Evolutionary conservation across 2,888 invertebrate genomes (phyloP).

Genomic region (Orgyia antiqua): DNA sequence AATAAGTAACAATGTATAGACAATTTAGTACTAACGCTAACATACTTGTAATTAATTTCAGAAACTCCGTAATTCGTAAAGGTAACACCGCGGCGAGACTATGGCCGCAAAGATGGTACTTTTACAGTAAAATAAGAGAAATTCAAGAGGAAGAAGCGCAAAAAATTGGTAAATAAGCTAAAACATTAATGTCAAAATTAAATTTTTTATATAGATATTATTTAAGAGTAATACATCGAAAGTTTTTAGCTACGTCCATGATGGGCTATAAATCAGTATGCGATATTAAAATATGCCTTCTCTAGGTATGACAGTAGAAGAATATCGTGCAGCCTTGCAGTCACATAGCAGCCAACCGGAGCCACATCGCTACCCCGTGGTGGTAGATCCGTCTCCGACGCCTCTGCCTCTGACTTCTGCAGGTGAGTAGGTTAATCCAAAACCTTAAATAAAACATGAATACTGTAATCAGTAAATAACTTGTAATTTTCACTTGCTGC

Average conservation of each 20-base stretch:
- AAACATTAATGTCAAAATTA: too few relatives aligned
- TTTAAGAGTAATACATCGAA: not conserved
- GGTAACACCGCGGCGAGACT: conserved; percentile 50
- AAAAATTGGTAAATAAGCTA: conserved; percentile 42
- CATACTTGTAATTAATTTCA: too few relatives aligned
- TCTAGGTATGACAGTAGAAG: conserved; percentile 58
- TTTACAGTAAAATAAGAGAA: conserved; percentile 48
- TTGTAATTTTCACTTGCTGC: too few relatives aligned
- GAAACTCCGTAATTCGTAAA: conserved; percentile 48
- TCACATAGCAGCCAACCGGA: conserved; percentile 53
- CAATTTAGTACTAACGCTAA: too few relatives aligned
- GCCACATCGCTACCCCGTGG: conserved; percentile 45
- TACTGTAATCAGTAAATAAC: too few relatives aligned
- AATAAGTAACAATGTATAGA: too few relatives aligned
- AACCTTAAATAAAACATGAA: too few relatives aligned
- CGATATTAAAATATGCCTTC: too few relatives aligned
- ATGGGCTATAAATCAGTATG: too few relatives aligned
- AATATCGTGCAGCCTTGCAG: conserved; percentile 53
- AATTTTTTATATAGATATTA: too few relatives aligned
- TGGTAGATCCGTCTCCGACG: conserved; percentile 52
- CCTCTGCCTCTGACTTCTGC: conserved; percentile 58
- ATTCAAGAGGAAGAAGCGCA: conserved; percentile 63
- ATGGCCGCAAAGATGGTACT: conserved; percentile 62
- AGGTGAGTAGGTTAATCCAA: conserved; percentile 40
- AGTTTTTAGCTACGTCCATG: too few relatives aligned